Percentiles rank a stretch among this genome's conserved stretches.
Conservation (phyloP, 2,113 vertebrate species). For the Alligator sinensis region DNA sequence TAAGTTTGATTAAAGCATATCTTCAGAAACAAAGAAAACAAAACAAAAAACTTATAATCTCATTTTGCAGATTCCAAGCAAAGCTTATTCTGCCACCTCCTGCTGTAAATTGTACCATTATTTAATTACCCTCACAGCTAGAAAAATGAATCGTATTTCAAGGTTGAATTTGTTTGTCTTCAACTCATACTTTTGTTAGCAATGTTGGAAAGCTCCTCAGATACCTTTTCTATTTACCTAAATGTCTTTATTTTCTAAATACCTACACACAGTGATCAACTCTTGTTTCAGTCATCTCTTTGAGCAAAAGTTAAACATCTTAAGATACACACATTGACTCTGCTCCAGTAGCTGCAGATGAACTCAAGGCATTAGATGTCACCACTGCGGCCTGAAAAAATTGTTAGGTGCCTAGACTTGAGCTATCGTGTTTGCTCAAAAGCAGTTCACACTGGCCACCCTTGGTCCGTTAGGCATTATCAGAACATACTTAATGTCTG, state of each 20-base stretch:
- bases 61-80: not conserved
- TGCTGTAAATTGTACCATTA: not conserved
- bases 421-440: no score
- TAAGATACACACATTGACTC: not conserved
- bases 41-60: not conserved
- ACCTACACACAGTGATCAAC: not conserved
- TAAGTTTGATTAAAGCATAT: not conserved
- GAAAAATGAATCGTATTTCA: not conserved
- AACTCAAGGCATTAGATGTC: no score
- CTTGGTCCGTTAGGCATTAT: no score
- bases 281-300: not conserved
- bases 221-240: not conserved
- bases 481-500: no score
- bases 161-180: conserved; percentile 3
- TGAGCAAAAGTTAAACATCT: not conserved
- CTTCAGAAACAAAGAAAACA: not conserved
- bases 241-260: not conserved
- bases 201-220: not conserved
- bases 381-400: no score
- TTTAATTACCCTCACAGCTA: conserved; percentile 10
- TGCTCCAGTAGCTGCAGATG: no score
- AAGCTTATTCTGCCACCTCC: not conserved
- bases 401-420: no score
- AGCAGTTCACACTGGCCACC: no score
- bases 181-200: not conserved